Evolutionary conservation across 23 tunicate species (phyloP).

Genomic region (Ascidia mentula): DNA sequence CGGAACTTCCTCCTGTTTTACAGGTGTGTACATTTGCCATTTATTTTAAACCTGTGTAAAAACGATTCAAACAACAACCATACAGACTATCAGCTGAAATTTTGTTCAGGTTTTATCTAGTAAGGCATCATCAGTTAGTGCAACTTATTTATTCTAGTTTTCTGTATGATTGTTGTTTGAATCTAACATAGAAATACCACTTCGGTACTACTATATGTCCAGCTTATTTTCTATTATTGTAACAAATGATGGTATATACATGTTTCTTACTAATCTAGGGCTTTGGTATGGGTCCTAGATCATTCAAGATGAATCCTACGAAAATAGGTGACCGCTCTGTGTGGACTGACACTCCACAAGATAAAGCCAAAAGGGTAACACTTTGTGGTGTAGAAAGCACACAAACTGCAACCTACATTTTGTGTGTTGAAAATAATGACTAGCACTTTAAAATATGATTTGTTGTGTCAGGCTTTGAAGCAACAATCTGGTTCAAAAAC

Average conservation of each 20-base stretch:
- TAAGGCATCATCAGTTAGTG: no score
- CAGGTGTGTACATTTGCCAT: constrained; percentile 16
- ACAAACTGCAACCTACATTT: neutral
- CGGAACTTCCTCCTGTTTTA: constrained; percentile 76
- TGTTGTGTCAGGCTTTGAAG: neutral
- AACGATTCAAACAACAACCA: no score
- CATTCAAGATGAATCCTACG: constrained; percentile 51
- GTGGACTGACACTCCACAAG: constrained; percentile 94
- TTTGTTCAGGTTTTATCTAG: no score
- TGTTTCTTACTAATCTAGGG: no score
- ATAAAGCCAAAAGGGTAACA: constrained; percentile 34
- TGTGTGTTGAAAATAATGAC: neutral
- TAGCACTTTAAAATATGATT: neutral
- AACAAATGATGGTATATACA: no score
- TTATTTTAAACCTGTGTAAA: no score
- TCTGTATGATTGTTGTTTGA: no score
- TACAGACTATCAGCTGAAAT: no score
- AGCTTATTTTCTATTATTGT: no score
- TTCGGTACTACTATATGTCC: no score
- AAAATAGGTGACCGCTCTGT: constrained; percentile 85
- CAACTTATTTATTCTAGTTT: no score
- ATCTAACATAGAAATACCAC: no score
- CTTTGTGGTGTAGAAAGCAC: neutral
- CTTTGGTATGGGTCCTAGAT: constrained; percentile 78
- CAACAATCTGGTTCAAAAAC: neutral